Percentiles rank a stretch among this genome's conserved stretches.
Evolutionary conservation across 2,888 invertebrate species (phyloP).

Genomic region (Noctua fimbriata): DNA sequence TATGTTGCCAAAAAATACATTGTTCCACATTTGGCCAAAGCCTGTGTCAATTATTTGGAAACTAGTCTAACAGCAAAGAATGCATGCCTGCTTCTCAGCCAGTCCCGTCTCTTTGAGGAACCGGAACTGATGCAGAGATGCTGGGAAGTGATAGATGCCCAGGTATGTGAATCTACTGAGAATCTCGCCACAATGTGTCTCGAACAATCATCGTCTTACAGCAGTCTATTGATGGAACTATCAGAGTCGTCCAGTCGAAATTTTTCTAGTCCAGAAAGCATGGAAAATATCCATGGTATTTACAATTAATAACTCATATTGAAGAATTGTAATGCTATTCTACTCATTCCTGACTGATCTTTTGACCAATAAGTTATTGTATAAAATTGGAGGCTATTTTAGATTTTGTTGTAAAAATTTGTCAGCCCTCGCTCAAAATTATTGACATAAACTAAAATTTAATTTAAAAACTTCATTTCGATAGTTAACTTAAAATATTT

Average conservation of each 20-base stretch:
- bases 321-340: conserved; percentile 28
- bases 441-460: conserved; percentile 60
- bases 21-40: conserved; percentile 97
- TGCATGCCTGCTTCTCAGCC: conserved; percentile 98
- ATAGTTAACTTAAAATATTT: conserved; percentile 32
- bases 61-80: conserved; percentile 98
- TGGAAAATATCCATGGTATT: conserved; percentile 78
- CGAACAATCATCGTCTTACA: conserved; percentile 85
- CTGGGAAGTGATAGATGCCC: conserved; percentile 99
- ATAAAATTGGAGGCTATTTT: conserved; percentile 21
- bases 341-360: conserved; percentile 47
- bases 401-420: conserved; percentile 14
- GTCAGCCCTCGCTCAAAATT: background rate
- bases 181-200: conserved; percentile 86
- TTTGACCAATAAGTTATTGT: conserved; percentile 46
- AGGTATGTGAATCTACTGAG: conserved; percentile 92
- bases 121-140: conserved; percentile 98
- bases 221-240: conserved; percentile 85
- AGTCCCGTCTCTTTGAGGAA: conserved; percentile 98
- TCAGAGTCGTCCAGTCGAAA: conserved; percentile 85
- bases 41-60: conserved; percentile 98
- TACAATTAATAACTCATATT: conserved; percentile 71
- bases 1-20: conserved; percentile 99
- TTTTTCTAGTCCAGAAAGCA: conserved; percentile 84
- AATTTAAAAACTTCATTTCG: conserved; percentile 35